Conservation (phyloP, 1,140 invertebrate genomes). For the Tachypleus tridentatus region DNA sequence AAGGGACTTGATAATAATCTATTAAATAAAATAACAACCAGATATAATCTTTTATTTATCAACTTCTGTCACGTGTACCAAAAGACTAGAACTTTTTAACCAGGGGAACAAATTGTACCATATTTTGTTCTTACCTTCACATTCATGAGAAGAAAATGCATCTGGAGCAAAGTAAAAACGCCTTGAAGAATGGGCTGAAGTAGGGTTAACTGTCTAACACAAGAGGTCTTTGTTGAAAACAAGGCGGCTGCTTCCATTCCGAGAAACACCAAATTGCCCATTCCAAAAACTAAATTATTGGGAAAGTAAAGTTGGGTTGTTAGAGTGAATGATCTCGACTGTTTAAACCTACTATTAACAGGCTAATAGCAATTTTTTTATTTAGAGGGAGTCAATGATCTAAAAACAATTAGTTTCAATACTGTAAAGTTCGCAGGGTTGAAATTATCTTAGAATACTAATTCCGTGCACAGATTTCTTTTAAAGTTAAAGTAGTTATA, state of each 20-base stretch:
- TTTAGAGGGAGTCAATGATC: not conserved
- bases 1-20: slow-evolving; percentile 23
- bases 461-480: too few relatives aligned
- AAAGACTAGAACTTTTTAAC: too few relatives aligned
- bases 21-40: not conserved
- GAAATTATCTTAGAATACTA: too few relatives aligned
- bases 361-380: not conserved
- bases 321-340: not conserved
- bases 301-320: not conserved
- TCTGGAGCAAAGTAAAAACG: slow-evolving; percentile 53
- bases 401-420: not conserved
- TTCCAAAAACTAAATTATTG: slow-evolving; percentile 45
- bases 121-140: slow-evolving; percentile 43
- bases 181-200: slow-evolving; percentile 50
- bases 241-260: slow-evolving; percentile 52
- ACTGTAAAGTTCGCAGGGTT: too few relatives aligned
- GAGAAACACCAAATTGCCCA: slow-evolving; percentile 51
- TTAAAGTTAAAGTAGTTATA: too few relatives aligned
- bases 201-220: slow-evolving; percentile 45
- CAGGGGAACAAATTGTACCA: too few relatives aligned
- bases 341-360: not conserved
- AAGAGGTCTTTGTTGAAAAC: slow-evolving; percentile 44
- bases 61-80: too few relatives aligned
- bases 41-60: not conserved
- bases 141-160: slow-evolving; percentile 57